Base-by-base conservation (phyloP, 92 coral and sea anemone genomes). In the Metridium senile region DNA sequence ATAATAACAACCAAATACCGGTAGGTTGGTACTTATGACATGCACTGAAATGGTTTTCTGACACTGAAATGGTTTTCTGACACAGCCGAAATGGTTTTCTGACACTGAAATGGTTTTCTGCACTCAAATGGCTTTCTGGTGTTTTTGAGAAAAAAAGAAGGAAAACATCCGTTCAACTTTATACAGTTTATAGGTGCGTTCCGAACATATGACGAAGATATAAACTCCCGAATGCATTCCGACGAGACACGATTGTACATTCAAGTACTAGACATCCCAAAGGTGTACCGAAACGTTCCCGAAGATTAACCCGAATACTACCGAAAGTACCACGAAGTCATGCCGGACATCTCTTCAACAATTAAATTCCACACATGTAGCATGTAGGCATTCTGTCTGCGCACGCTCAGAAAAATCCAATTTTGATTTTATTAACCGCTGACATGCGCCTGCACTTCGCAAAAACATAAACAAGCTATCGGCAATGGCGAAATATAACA, bases 31-130 rank as follows among this genome's bases (percentile, higher is more conserved):
- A n/a, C n/a, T n/a, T n/a, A n/a, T n/a, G n/a, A n/a, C n/a, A n/a
- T n/a, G n/a, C n/a, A n/a, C n/a, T n/a, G n/a, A 54, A 54, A 54
- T 54, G 61, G 61, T 54, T 54, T 20, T 54, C 61, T 20, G 23
- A 21, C 61, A 54, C 17, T 54, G 21, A 21, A 54, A 9, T 54
- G 61, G 61, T 54, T 54, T 54, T 54, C 61, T 54, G 61, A 54
- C 13, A 59, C 22, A n/a, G n/a, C 17, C 17, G 21, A 21, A 54
- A 9, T 54, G 61, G 61, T 54, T 54, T 54, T 54, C 61, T 54
- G 61, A 54, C 13, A 59, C 22, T 59, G 4, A 59, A 26, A 9
- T 26, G 3, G 32, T 26, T 59, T 59, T 21, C 25, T 54, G 9
- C 23, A 9, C 59, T 54, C 16, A 19, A 54, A 54, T 16, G 25